Conservation (phyloP, 2,888 invertebrate species). For the Troglohyphantes excavatus region DNA sequence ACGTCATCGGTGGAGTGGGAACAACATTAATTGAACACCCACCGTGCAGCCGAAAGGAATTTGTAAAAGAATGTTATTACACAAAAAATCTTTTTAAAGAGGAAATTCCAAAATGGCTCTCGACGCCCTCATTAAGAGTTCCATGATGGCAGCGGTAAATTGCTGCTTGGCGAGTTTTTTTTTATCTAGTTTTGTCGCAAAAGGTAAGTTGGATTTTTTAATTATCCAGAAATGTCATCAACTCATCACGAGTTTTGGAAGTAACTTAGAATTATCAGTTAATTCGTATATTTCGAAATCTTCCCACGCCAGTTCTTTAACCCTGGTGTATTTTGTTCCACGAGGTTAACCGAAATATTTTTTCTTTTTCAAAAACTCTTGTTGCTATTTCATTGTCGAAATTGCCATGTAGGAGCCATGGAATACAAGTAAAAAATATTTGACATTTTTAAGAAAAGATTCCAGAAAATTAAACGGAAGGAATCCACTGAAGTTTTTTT, state of each 20-base stretch:
- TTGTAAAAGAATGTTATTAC: background rate
- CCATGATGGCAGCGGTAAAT: background rate
- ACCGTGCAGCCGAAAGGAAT: background rate
- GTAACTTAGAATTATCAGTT: background rate
- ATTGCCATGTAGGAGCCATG: too few species aligned
- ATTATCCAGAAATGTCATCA: background rate
- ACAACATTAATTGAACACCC: too few species aligned
- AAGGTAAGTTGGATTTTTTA: background rate
- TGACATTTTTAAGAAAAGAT: too few species aligned
- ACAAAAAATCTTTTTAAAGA: background rate
- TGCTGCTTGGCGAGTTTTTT: background rate
- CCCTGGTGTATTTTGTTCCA: background rate
- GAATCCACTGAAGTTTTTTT: too few species aligned
- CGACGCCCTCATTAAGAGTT: background rate
- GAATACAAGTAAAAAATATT: too few species aligned
- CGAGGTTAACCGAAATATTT: background rate
- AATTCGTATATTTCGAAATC: conserved; percentile 5
- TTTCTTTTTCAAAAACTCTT: too few species aligned
- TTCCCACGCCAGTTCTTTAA: background rate
- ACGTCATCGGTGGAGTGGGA: too few species aligned
- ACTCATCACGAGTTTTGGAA: conserved; percentile 9
- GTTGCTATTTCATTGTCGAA: background rate
- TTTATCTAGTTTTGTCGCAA: background rate
- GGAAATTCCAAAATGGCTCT: background rate
- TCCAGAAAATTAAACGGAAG: too few species aligned